Conservation (phyloP, 2,888 invertebrate species). For the Acheta domesticus region DNA sequence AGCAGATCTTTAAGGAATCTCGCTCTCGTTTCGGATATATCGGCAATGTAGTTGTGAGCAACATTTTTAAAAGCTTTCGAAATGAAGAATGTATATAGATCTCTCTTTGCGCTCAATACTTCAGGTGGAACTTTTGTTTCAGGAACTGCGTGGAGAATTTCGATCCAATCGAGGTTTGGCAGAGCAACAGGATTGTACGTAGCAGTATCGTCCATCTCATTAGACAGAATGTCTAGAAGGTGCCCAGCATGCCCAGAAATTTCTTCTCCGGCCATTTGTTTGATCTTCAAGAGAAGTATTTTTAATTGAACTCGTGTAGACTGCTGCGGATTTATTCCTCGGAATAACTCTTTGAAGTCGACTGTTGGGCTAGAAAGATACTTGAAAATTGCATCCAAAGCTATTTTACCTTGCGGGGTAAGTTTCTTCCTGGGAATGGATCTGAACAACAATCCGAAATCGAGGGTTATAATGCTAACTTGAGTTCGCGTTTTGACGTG, state of each 20-base stretch:
- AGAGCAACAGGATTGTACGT: conserved; percentile 4
- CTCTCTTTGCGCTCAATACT: conserved; percentile 28
- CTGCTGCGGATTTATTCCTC: conserved; percentile 26
- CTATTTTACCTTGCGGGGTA: conserved; percentile 21
- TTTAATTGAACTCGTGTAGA: conserved; percentile 24
- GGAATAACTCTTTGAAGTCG: conserved; percentile 23
- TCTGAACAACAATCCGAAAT: conserved; percentile 27
- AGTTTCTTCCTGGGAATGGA: conserved; percentile 25
- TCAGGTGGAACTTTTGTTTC: conserved; percentile 24
- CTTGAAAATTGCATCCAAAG: conserved; percentile 28
- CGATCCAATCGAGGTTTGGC: conserved; percentile 32
- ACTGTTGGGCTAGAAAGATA: conserved; percentile 24
- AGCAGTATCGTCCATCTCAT: conserved; percentile 12
- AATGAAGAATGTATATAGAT: conserved; percentile 28
- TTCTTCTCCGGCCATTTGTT: conserved; percentile 4
- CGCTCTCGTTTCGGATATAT: conserved; percentile 12
- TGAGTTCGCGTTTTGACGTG: conserved; percentile 27
- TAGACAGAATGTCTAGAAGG: background rate
- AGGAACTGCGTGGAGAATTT: conserved; percentile 29
- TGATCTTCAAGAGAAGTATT: conserved; percentile 25
- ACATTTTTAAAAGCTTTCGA: conserved; percentile 25
- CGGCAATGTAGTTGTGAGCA: conserved; percentile 21
- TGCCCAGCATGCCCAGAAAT: background rate
- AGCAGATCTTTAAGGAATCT: conserved; percentile 28
- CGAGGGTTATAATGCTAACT: conserved; percentile 25